These are phyloP conservation scores for Ameiurus melas DNA, from an alignment of 2,113 vertebrate species.

Conservation along the genomic window DNA sequence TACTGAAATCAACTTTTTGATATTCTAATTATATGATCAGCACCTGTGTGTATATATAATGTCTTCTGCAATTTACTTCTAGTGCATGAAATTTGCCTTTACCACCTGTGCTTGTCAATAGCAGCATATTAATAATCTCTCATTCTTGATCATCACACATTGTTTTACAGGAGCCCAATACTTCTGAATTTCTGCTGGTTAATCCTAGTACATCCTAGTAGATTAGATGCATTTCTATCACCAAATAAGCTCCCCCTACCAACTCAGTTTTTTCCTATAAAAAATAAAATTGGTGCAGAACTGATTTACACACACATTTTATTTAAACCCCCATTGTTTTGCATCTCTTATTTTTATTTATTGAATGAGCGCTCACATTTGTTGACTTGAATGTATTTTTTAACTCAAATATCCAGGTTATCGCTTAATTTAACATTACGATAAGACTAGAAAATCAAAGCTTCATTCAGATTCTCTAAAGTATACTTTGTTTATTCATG, in stretches of 20 bases:
- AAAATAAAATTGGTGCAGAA: background rate
- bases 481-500: background rate
- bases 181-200: background rate
- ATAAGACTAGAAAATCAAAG: background rate
- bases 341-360: background rate
- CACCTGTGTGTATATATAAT: too few species aligned
- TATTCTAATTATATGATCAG: too few species aligned
- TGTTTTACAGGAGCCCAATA: too few species aligned
- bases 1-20: too few species aligned
- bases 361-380: background rate
- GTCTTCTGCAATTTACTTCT: background rate
- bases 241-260: background rate
- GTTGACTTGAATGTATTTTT: background rate
- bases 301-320: background rate
- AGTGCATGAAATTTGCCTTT: background rate
- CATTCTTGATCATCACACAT: too few species aligned
- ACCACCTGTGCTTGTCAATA: background rate
- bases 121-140: background rate
- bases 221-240: background rate
- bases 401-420: background rate
- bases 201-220: too few species aligned
- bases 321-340: background rate
- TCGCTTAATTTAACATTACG: background rate
- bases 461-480: background rate
- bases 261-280: too few species aligned